A percentile compares a stretch with the other conserved stretches of the same genome.
phyloP scores from a whole-genome alignment of 2,797 vertebrate genomes.

The Triplophysa yarkandensis region DNA sequence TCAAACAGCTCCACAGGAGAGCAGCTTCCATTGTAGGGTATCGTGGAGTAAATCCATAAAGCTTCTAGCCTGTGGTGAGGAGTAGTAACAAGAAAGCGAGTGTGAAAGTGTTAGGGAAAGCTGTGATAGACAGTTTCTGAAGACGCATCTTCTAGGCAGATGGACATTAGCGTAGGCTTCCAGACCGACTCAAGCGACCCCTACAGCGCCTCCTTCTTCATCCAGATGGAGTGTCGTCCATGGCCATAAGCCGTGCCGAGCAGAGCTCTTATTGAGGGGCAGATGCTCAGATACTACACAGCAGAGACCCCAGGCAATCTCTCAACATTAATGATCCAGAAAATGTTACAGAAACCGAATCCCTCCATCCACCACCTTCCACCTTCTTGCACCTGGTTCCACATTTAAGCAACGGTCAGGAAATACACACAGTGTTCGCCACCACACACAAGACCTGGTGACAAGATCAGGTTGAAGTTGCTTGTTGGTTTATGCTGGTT shows the following conservation, averaged over 20 bases:
- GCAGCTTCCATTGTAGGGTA: not conserved
- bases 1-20: conserved; percentile 1
- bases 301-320: conserved; percentile 55
- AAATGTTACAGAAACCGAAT: conserved; percentile 56
- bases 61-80: conserved; percentile 4
- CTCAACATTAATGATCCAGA: conserved; percentile 61
- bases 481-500: not conserved
- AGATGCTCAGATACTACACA: conserved; percentile 62
- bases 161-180: conserved; percentile 60
- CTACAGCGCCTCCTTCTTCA: conserved; percentile 18
- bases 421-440: not conserved
- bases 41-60: no score
- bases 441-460: not conserved
- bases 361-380: conserved; percentile 36
- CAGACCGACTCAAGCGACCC: conserved; percentile 34
- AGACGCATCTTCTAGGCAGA: conserved; percentile 59
- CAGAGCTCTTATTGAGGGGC: conserved; percentile 60
- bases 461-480: not conserved
- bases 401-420: conserved; percentile 2
- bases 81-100: conserved; percentile 49
- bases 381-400: conserved; percentile 18
- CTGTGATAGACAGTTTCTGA: conserved; percentile 31
- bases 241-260: conserved; percentile 61
- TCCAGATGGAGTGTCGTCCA: conserved; percentile 68
- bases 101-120: conserved; percentile 47